Conservation (phyloP, 2,113 vertebrate genomes). For the Clupea harengus region DNA sequence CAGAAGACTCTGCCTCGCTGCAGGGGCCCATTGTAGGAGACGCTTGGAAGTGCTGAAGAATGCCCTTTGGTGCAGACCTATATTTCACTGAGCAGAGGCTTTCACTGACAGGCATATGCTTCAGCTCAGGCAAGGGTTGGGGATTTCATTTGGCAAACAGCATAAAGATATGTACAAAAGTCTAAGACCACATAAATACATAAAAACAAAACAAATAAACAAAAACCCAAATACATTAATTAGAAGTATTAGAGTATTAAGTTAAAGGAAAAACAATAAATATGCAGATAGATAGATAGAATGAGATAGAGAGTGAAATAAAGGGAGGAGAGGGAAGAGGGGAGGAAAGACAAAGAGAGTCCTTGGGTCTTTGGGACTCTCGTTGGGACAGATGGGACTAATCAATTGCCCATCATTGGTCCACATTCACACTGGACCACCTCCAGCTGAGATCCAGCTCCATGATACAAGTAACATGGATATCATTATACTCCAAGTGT, state of each 20-base stretch:
- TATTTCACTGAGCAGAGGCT: slow-evolving; percentile 1
- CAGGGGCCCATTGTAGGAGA: neutral
- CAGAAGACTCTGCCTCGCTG: neutral
- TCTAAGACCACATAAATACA: neutral
- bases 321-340: neutral
- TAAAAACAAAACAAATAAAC: neutral
- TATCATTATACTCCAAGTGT: neutral
- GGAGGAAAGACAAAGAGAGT: neutral
- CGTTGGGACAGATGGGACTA: neutral
- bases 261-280: neutral
- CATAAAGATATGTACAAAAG: neutral
- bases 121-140: neutral
- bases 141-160: neutral
- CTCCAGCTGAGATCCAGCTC: neutral
- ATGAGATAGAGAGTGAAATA: no score
- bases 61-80: slow-evolving; percentile 3
- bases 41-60: neutral
- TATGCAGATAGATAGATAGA: no score
- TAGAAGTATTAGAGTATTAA: neutral
- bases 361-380: no score
- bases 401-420: neutral
- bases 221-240: neutral
- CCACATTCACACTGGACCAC: no score
- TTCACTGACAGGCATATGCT: neutral
- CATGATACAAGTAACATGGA: neutral